These are phyloP conservation scores for Cataglyphis altisquamis DNA, from an alignment of 2,888 invertebrate genomes.

Conservation along the genomic window DNA sequence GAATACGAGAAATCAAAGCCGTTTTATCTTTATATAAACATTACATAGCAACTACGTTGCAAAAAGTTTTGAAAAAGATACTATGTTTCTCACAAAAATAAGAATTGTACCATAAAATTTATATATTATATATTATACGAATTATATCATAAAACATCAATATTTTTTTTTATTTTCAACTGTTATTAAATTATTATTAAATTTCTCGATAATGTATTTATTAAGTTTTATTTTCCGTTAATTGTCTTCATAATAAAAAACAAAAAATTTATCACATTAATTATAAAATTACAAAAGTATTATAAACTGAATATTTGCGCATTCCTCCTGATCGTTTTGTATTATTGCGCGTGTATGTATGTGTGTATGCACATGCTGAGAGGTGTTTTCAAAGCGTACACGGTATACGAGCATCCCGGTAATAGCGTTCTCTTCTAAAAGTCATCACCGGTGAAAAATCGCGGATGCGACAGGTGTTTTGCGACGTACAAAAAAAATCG, in stretches of 20 bases:
- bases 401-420: neutral
- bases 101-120: neutral
- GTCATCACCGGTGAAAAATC: constrained; percentile 36
- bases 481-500: constrained; percentile 53
- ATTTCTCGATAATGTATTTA: neutral
- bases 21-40: neutral
- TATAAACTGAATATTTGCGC: neutral
- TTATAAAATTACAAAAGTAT: neutral
- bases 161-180: neutral
- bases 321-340: neutral
- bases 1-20: neutral
- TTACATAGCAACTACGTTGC: neutral
- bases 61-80: neutral
- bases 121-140: no score
- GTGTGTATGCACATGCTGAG: neutral
- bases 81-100: neutral
- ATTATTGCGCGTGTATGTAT: neutral
- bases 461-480: constrained; percentile 63
- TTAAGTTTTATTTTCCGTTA: neutral
- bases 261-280: neutral
- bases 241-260: neutral
- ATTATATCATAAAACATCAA: neutral
- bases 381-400: neutral
- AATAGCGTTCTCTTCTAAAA: neutral
- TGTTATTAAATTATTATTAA: neutral